A percentile compares a stretch with the other conserved stretches of the same genome.
Evolutionary conservation across 2,797 vertebrate species (phyloP).

Genomic region (Scolopax bukidnonensis): DNA sequence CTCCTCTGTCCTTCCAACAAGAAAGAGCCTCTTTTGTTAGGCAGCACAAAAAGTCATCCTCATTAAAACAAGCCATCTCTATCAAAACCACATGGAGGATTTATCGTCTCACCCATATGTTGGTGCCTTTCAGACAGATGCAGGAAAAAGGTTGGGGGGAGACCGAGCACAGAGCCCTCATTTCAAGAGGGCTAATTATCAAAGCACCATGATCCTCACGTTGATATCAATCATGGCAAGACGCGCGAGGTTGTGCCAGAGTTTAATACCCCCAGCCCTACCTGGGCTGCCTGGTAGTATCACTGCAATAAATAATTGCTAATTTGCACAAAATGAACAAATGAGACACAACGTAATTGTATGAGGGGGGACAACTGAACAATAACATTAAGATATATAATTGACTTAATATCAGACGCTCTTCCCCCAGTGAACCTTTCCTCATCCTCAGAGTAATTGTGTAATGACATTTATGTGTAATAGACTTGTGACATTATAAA

Average conservation of each 20-base stretch:
- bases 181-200: neutral
- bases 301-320: slow-evolving; percentile 68
- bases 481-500: slow-evolving; percentile 82
- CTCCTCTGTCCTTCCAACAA: slow-evolving; percentile 12
- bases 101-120: slow-evolving; percentile 16
- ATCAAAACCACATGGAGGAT: slow-evolving; percentile 16
- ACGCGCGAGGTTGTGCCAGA: neutral
- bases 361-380: slow-evolving; percentile 51
- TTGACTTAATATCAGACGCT: slow-evolving; percentile 64
- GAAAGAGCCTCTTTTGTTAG: neutral
- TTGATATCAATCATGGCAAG: neutral
- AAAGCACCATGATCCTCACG: neutral
- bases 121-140: neutral
- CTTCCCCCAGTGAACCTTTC: slow-evolving; percentile 39
- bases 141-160: neutral
- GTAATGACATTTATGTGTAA: slow-evolving; percentile 79
- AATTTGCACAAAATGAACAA: slow-evolving; percentile 71
- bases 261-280: neutral
- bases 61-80: neutral
- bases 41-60: neutral
- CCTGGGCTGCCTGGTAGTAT: slow-evolving; percentile 31
- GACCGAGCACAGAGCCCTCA: neutral
- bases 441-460: slow-evolving; percentile 72
- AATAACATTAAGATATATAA: slow-evolving; percentile 64
- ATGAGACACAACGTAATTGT: slow-evolving; percentile 58